Conservation (phyloP, 2,888 invertebrate genomes). For the Dendrolimus pini region DNA sequence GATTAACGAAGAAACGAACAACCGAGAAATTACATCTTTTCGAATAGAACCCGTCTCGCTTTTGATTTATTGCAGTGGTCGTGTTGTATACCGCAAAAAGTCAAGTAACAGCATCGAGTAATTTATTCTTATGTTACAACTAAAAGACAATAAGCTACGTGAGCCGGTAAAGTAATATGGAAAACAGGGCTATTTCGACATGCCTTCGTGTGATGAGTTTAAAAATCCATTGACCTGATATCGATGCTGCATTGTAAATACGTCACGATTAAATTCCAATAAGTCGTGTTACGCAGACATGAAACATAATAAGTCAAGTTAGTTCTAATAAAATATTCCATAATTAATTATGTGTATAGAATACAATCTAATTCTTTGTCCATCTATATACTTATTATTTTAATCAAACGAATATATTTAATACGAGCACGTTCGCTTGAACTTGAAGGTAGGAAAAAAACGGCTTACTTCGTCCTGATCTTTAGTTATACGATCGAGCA, state of each 20-base stretch:
- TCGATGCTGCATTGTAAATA: constrained; percentile 41
- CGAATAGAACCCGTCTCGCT: constrained; percentile 7
- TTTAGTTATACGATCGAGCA: too few relatives aligned
- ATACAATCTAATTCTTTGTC: too few relatives aligned
- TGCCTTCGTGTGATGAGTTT: constrained; percentile 36
- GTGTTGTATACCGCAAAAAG: constrained; percentile 24
- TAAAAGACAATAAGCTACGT: constrained; percentile 35
- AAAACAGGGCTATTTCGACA: constrained; percentile 33
- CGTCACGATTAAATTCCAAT: constrained; percentile 40
- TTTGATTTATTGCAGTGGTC: constrained; percentile 20
- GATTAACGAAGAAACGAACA: neutral
- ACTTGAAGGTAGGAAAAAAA: too few relatives aligned
- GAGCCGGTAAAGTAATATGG: constrained; percentile 38
- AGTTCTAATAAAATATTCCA: too few relatives aligned
- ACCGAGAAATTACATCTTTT: constrained; percentile 5
- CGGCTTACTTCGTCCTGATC: too few relatives aligned
- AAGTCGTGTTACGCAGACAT: neutral
- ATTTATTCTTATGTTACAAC: constrained; percentile 32
- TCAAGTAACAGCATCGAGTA: constrained; percentile 26
- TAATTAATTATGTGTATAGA: too few relatives aligned
- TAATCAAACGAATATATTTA: too few relatives aligned
- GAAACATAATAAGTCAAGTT: neutral
- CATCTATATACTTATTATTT: too few relatives aligned
- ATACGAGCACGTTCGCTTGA: too few relatives aligned
- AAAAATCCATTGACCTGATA: constrained; percentile 42